Evolutionary conservation across 2,888 invertebrate genomes (phyloP), one percentile per base, ranked within the genome.

Genomic region (Apamea monoglypha): DNA sequence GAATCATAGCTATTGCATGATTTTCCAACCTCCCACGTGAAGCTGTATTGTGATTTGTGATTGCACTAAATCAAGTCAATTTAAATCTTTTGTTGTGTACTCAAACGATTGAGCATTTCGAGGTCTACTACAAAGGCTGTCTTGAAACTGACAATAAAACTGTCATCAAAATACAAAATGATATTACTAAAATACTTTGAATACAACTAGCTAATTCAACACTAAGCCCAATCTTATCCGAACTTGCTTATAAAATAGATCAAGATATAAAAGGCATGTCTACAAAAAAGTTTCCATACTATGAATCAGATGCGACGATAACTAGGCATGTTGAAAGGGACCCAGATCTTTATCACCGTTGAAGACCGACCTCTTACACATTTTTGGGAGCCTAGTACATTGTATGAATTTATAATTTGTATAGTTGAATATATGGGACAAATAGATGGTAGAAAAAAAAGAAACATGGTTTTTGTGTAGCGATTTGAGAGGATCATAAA

Each of bases 371-470:
- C 95, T 96, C 95, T 95, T 95, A 94, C 94, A 94, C 93, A 93
- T 92, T 95, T 96, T 94, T 96, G 94, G 93, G 91, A 92, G 93
- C 95, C 95, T 96, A 93, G 95, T 96, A 95, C 95, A 93, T 93
- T 93, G 93, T 95, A 94, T 95, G 96, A 96, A 95, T 96, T 93
- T 93, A 92, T 94, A 95, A 95, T 95, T 91, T 89, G 87, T 84
- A 76, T 76, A 76, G 88, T 76, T 82, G 82, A 76, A 75, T 78
- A 75, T 84, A 82, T 87, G 86, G 80, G 82, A 86, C 80, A 86
- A 85, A 85, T 85, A 79, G 80, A 44, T 80, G 73, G 69, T 81
- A 81, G 68, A 86, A 86, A 89, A 36, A 88, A 86, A 76, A 67
- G 70, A 87, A 87, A 80, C 66, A 87, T 86, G 86, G 82, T 69